phyloP scores from a whole-genome alignment of 2,888 invertebrate species.

The Dioctria linearis region DNA sequence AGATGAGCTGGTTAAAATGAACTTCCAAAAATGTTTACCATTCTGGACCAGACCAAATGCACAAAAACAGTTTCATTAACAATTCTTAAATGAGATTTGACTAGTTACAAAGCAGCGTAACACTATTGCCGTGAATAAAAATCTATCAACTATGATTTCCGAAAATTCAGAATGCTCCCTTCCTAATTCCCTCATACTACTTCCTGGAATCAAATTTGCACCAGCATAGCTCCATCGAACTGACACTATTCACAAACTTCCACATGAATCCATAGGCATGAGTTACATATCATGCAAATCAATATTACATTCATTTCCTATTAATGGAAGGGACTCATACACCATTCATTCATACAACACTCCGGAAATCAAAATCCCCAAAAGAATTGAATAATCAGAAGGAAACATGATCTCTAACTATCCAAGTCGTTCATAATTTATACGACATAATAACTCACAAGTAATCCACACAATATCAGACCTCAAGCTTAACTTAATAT shows the following conservation, averaged over 20 bases:
- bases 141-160: too few species aligned
- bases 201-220: too few species aligned
- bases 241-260: background rate
- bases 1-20: too few species aligned
- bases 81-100: too few species aligned
- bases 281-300: slow-evolving; percentile 3
- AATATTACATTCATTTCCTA: slow-evolving; percentile 15
- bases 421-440: slow-evolving; percentile 23
- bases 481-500: slow-evolving; percentile 23
- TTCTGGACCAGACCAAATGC: too few species aligned
- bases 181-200: too few species aligned
- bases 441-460: slow-evolving; percentile 14
- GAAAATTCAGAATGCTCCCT: too few species aligned
- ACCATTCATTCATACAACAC: background rate
- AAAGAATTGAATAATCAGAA: slow-evolving; percentile 9
- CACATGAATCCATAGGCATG: background rate
- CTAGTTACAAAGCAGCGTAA: too few species aligned
- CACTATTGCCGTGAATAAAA: too few species aligned
- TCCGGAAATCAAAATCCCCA: slow-evolving; percentile 6
- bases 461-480: too few species aligned
- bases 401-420: background rate
- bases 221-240: background rate
- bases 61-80: too few species aligned
- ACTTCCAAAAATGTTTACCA: too few species aligned
- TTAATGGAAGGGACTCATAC: background rate